Evolutionary conservation across 1,140 invertebrate species (phyloP).

Genomic region (Drosophila tropicalis): DNA sequence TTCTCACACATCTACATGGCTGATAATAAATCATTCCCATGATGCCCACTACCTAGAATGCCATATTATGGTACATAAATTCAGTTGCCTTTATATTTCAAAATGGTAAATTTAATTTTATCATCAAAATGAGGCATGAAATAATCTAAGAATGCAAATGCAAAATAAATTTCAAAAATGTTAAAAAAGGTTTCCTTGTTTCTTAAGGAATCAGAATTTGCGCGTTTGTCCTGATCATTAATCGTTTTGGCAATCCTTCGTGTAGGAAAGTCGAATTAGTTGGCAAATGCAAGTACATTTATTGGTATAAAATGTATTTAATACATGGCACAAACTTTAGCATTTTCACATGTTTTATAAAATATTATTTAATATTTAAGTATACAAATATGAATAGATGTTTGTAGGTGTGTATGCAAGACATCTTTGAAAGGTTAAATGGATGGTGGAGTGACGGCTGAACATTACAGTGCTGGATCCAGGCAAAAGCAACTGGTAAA

Average conservation of each 20-base stretch:
- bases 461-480: too few species aligned
- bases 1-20: slow-evolving; percentile 12
- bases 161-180: too few species aligned
- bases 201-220: too few species aligned
- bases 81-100: too few species aligned
- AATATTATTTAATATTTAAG: not conserved
- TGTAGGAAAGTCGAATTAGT: not conserved
- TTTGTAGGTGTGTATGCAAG: not conserved
- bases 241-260: not conserved
- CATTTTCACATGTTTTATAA: not conserved
- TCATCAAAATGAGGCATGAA: too few species aligned
- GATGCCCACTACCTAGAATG: slow-evolving; percentile 1
- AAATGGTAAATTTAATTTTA: too few species aligned
- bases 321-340: not conserved
- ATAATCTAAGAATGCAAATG: too few species aligned
- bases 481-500: too few species aligned
- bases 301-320: not conserved
- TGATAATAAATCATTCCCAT: slow-evolving; percentile 47
- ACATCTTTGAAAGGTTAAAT: slow-evolving; percentile 6
- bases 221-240: not conserved
- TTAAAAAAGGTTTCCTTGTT: too few species aligned
- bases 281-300: not conserved
- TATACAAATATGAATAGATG: not conserved
- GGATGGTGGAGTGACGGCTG: slow-evolving; percentile 17
- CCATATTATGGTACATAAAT: too few species aligned